Base-by-base conservation (phyloP, 1,140 invertebrate genomes). In the Whitmania pigra region DNA sequence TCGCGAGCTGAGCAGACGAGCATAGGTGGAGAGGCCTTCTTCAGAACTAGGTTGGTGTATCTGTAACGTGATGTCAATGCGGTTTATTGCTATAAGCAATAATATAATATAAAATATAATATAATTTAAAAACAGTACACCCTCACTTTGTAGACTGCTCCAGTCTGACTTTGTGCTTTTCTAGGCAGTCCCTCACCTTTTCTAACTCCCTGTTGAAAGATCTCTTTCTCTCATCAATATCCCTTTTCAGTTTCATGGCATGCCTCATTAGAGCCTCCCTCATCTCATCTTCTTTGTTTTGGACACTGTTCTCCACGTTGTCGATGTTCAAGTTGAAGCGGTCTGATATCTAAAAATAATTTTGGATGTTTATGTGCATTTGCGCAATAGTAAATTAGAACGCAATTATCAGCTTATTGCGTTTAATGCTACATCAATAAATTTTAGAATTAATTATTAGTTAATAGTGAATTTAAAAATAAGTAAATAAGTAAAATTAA, bases 271-370 rank as follows among this genome's bases (percentile, higher is more conserved):
- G 29, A 2, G 29, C 29, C 11, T 25, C 57, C 29, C 18, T 63
- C 22, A 63, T 22, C 29, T 63, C 57, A 0, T 63, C 57, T 63
- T 63, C 57, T n/a, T 63, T 63, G 29, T 63, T 63, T 63, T 63
- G 57, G 29, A 63, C 57, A n/a, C 57, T 63, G 20, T 63, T 63
- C 29, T 63, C 57, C 29, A 63, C 29, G 29, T 63, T 63, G 22
- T 63, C 57, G 18, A 63, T 63, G 57, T 63, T 63, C 29, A 18
- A 15, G 20, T 63, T 63, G 29, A 63, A 63, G 11, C 57, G 22
- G 57, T 63, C 57, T 13, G 57, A 25, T 63, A 63, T 31, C 57
- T 63, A n/a, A n/a, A 63, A 49, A 49, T 49, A 13, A 7, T 49
- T 3, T 17, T 49, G 5, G 43, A 4, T 49, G 43, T 49, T 49